Base-by-base conservation (phyloP, 2,888 invertebrate genomes). In the Maniola hyperantus region DNA sequence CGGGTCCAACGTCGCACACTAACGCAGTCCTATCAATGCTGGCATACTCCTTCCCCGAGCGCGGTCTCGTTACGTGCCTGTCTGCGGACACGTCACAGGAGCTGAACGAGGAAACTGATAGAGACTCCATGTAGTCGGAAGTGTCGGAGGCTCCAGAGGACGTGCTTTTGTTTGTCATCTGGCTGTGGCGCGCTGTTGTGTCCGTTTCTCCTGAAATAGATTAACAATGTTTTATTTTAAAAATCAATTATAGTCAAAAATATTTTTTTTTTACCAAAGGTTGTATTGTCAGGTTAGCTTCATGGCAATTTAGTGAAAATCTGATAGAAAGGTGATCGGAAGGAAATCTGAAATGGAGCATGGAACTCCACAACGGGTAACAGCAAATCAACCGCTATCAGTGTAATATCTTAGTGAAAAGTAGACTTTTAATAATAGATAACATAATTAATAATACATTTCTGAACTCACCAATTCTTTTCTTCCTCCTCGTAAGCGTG, bases 141-240 rank as follows among this genome's bases (percentile, higher is more conserved):
- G 95, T 95, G 80, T 96, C 96, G 6, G 95, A 96, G 1, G 95
- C 95, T 5, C 95, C 95, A 76, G 95, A 95, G 65, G 95, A 95
- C 0, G 94, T 94, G 75, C 94, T 94, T 73, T 93, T 91, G 64
- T 90, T 94, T 68, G 94, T 94, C 75, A 94, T 85, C 69, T 93
- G 94, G 62, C 94, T 94, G 77, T 88, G 89, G 5, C 94, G 91
- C 2, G 89, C 89, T 1, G 91, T 87, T 18, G 88, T 84, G 57
- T 93, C 93, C 0, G 87, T 80, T 62, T 93, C 94, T 11, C 87
- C 92, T 87, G 91, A 6, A 66, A 67, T 67, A 8, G 2, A 26
- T 26, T 26, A 46, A 4, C 10, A 46, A 15, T n/a, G 46, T n/a
- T 13, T 5, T 44, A n/a, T n/a, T 2, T 44, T 5, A 26, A 26